Evolutionary conservation across 1,140 invertebrate genomes (phyloP).

Genomic region (Copidosoma floridanum): DNA sequence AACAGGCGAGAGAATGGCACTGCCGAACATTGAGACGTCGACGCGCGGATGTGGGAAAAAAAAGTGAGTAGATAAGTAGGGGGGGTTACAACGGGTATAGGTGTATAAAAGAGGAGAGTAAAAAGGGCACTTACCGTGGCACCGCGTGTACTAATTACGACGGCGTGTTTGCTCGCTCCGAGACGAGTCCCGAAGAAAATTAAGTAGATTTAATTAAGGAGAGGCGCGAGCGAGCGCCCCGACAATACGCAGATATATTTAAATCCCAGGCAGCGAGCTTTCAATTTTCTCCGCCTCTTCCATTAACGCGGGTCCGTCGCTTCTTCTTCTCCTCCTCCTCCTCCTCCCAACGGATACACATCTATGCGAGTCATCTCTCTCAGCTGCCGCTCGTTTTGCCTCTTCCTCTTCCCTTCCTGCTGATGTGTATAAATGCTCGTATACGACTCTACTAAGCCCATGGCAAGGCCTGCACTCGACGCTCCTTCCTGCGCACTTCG

Average conservation of each 20-base stretch:
- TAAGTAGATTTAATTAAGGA: constrained; percentile 24
- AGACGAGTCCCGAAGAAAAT: constrained; percentile 14
- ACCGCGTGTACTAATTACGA: constrained; percentile 16
- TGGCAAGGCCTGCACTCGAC: too few relatives aligned
- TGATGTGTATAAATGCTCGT: too few relatives aligned
- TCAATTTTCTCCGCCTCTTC: constrained; percentile 23
- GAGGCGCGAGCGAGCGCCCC: not conserved
- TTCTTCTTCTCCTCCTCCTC: not conserved
- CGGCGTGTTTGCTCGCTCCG: not conserved
- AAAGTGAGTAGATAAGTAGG: not conserved
- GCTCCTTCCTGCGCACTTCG: too few relatives aligned
- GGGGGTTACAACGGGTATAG: not conserved
- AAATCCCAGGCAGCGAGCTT: constrained; percentile 19
- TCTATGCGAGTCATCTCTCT: not conserved
- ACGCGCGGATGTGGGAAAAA: too few relatives aligned
- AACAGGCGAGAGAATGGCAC: too few relatives aligned
- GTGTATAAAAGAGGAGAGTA: too few relatives aligned
- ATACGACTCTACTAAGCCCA: too few relatives aligned
- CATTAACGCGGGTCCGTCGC: constrained; percentile 10
- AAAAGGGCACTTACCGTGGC: not conserved
- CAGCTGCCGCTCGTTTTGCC: too few relatives aligned
- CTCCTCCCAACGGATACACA: too few relatives aligned
- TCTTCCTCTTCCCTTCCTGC: too few relatives aligned
- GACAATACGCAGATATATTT: constrained; percentile 27
- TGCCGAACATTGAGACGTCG: too few relatives aligned